These are phyloP conservation scores for Notodonta ziczac DNA, from an alignment of 2,888 invertebrate species.

Conservation along the genomic window DNA sequence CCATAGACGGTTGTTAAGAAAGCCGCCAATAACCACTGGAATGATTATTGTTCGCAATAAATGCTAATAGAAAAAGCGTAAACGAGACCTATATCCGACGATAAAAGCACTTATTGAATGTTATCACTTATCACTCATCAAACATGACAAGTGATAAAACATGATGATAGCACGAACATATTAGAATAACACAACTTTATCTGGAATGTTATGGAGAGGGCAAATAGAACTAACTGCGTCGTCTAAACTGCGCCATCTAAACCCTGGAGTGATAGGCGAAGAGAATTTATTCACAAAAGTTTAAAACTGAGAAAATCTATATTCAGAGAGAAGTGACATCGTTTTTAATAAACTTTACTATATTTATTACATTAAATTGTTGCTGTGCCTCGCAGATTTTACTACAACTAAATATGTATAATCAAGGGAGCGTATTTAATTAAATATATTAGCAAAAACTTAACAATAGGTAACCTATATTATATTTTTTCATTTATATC, in stretches of 20 bases:
- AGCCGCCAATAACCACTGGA: too few species aligned
- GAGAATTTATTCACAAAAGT: conserved; percentile 17
- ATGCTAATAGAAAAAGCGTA: conserved; percentile 39
- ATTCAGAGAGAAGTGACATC: background rate
- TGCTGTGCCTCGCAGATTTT: background rate
- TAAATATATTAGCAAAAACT: too few species aligned
- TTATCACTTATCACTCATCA: conserved; percentile 58
- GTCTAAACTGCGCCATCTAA: too few species aligned
- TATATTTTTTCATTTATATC: too few species aligned
- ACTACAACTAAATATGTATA: background rate
- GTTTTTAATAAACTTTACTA: background rate
- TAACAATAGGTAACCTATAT: too few species aligned
- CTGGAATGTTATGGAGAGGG: conserved; percentile 14
- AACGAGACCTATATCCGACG: conserved; percentile 46
- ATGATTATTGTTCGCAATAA: conserved; percentile 32
- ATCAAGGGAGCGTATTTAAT: background rate
- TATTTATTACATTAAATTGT: background rate
- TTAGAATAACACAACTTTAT: conserved; percentile 10
- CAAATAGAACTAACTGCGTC: background rate
- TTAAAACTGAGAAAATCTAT: conserved; percentile 14
- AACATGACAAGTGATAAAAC: conserved; percentile 46
- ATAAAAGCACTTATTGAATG: conserved; percentile 58
- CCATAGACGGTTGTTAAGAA: too few species aligned
- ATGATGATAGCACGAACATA: conserved; percentile 29
- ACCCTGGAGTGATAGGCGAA: background rate